These are phyloP conservation scores for Blomia tropicalis DNA, from an alignment of 2,888 invertebrate genomes.

Conservation along the genomic window DNA sequence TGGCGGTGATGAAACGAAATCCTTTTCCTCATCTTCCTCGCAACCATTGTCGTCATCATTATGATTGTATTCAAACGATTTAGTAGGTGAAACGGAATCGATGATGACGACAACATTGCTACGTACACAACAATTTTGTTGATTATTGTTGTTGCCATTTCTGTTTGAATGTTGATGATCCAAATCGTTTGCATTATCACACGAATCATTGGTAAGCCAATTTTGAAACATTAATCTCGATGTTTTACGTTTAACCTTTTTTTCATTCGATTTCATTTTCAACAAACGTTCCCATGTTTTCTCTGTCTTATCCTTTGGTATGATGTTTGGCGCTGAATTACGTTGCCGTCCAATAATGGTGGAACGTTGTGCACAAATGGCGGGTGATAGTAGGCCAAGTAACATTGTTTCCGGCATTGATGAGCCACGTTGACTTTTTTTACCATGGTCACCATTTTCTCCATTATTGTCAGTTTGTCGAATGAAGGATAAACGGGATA, in stretches of 20 bases:
- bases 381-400: background rate
- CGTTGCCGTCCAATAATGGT: background rate
- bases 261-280: conserved; percentile 6
- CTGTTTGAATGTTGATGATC: background rate
- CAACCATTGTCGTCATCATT: too few species aligned
- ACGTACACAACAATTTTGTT: background rate
- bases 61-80: too few species aligned
- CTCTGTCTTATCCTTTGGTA: conserved; percentile 8
- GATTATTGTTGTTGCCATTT: background rate
- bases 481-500: too few species aligned
- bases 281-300: conserved; percentile 14
- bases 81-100: background rate
- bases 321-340: conserved; percentile 10
- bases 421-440: background rate
- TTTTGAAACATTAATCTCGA: background rate
- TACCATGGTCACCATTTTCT: background rate
- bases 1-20: too few species aligned
- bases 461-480: background rate
- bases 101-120: conserved; percentile 16
- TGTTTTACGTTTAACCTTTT: background rate
- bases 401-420: conserved; percentile 10
- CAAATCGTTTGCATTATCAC: background rate
- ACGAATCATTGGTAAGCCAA: background rate
- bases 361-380: background rate
- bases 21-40: background rate